Conservation (phyloP, 2,888 invertebrate genomes). For the Eucera pruinosa region DNA sequence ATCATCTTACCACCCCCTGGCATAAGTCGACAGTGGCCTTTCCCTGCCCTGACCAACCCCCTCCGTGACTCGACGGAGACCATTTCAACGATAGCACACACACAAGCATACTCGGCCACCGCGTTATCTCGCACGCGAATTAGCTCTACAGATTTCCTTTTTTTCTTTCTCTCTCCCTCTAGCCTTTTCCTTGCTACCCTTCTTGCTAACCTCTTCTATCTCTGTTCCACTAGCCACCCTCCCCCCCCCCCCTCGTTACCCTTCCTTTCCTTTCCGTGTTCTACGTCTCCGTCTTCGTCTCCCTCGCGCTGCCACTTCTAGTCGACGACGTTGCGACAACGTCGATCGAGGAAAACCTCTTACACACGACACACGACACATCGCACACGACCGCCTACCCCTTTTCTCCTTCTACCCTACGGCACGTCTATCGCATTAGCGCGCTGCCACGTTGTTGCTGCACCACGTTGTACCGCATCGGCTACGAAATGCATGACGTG, state of each 20-base stretch:
- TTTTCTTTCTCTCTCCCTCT: constrained; percentile 52
- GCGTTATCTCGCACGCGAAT: constrained; percentile 84
- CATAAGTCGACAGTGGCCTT: constrained; percentile 82
- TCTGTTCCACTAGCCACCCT: constrained; percentile 12
- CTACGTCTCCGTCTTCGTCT: constrained; percentile 35
- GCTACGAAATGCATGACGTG: constrained; percentile 60
- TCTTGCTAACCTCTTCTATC: constrained; percentile 33
- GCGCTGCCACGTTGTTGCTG: constrained; percentile 65
- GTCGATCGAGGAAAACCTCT: constrained; percentile 67
- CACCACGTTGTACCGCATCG: constrained; percentile 64
- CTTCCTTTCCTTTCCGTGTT: constrained; percentile 37
- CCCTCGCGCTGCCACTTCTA: constrained; percentile 65
- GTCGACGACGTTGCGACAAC: constrained; percentile 69
- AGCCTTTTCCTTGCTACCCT: constrained; percentile 16
- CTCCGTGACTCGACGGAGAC: constrained; percentile 81
- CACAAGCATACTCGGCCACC: constrained; percentile 70
- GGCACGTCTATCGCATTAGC: constrained; percentile 70
- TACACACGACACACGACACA: constrained; percentile 64
- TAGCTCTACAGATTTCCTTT: constrained; percentile 82
- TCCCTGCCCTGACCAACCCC: constrained; percentile 79
- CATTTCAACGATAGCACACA: constrained; percentile 75
- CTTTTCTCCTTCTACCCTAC: constrained; percentile 15
- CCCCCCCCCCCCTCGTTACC: constrained; percentile 12
- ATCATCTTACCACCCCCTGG: constrained; percentile 76
- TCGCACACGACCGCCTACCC: constrained; percentile 40